These are phyloP conservation scores for Spinus olivaceus DNA, from an alignment of 2,797 vertebrate genomes.

Conservation along the genomic window DNA sequence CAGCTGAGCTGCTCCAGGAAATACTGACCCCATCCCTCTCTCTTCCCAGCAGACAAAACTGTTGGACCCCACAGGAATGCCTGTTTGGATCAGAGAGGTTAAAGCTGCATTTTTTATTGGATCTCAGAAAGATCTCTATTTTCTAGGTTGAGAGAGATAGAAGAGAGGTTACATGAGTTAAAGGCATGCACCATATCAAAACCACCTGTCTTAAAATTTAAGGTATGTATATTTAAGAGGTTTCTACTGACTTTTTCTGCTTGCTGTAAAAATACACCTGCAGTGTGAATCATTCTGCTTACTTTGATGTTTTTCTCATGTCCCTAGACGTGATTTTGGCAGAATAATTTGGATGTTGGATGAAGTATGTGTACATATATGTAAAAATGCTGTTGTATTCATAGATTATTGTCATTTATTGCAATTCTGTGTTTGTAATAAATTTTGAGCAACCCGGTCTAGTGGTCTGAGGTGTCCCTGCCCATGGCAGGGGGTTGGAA, in stretches of 20 bases:
- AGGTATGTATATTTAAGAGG: constrained; percentile 75
- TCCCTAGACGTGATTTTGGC: background rate
- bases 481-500: background rate
- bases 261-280: background rate
- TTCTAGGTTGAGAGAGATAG: constrained; percentile 87
- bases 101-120: constrained; percentile 26
- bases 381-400: background rate
- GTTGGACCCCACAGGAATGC: constrained; percentile 1
- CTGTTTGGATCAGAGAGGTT: constrained; percentile 42
- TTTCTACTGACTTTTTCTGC: background rate
- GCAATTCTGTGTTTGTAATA: background rate
- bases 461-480: background rate
- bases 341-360: background rate
- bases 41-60: constrained; percentile 35
- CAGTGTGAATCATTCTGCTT: background rate
- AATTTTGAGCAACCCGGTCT: background rate
- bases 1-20: background rate
- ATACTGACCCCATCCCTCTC: background rate
- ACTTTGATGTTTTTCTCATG: background rate
- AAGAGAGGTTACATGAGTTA: constrained; percentile 85
- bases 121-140: constrained; percentile 58
- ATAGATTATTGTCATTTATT: background rate
- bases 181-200: constrained; percentile 82
- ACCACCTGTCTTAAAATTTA: constrained; percentile 92
- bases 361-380: background rate